These are phyloP conservation scores for Biston betularia DNA, from an alignment of 2,888 invertebrate species.

Conservation along the genomic window DNA sequence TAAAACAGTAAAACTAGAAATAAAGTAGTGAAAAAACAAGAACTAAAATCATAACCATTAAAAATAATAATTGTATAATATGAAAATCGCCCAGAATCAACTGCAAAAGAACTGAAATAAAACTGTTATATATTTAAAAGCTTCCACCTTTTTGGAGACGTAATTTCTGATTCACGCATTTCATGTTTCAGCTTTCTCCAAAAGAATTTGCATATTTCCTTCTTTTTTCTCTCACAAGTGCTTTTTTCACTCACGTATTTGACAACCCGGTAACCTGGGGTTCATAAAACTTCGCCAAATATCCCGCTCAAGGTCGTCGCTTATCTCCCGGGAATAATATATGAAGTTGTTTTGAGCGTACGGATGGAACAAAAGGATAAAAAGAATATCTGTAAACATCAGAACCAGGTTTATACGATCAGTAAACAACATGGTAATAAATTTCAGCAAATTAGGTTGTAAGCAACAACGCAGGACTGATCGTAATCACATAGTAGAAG, in stretches of 20 bases:
- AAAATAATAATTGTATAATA: constrained; percentile 1
- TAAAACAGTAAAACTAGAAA: neutral
- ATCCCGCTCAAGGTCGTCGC: constrained; percentile 33
- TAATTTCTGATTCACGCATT: constrained; percentile 9
- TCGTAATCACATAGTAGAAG: constrained; percentile 19
- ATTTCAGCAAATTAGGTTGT: constrained; percentile 30
- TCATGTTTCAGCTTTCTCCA: constrained; percentile 9
- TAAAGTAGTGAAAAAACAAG: neutral
- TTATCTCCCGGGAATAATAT: constrained; percentile 50
- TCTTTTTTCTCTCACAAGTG: constrained; percentile 18
- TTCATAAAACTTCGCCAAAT: constrained; percentile 40
- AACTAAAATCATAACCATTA: constrained; percentile 6
- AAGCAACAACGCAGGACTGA: constrained; percentile 9
- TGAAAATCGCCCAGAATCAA: neutral
- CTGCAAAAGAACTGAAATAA: constrained; percentile 1
- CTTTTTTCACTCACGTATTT: constrained; percentile 34
- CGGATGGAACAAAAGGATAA: constrained; percentile 38
- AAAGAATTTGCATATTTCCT: constrained; percentile 29
- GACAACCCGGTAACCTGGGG: constrained; percentile 29
- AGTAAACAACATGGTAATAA: constrained; percentile 41
- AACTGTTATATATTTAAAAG: neutral
- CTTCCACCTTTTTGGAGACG: neutral
- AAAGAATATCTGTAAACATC: constrained; percentile 46
- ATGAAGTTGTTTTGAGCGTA: constrained; percentile 54
- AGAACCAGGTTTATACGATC: constrained; percentile 40